These are phyloP conservation scores for Drosophila siamana DNA, from an alignment of 2,888 invertebrate genomes.

Conservation along the genomic window DNA sequence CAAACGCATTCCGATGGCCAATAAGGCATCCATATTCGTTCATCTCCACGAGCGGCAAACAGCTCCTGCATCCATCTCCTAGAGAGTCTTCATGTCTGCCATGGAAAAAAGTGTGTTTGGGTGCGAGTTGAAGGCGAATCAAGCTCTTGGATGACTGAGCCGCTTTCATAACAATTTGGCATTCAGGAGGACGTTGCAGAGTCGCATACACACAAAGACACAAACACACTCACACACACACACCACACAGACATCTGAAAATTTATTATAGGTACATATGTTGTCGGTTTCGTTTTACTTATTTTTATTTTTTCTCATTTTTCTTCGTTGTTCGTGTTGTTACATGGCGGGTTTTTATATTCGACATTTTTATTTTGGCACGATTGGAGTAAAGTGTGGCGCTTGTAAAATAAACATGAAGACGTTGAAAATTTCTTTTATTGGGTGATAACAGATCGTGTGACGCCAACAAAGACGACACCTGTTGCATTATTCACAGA, in stretches of 20 bases:
- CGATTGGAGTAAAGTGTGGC: slow-evolving; percentile 58
- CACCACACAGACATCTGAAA: slow-evolving; percentile 53
- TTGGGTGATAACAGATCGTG: slow-evolving; percentile 62
- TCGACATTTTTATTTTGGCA: slow-evolving; percentile 62
- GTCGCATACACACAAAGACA: slow-evolving; percentile 12
- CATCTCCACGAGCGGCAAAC: background rate
- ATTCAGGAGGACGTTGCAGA: slow-evolving; percentile 52
- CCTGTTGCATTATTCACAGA: slow-evolving; percentile 68
- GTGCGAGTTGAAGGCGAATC: background rate
- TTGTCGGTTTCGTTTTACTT: slow-evolving; percentile 14
- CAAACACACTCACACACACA: no score
- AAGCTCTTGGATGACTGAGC: slow-evolving; percentile 17
- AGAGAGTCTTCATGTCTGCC: background rate
- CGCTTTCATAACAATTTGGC: slow-evolving; percentile 65
- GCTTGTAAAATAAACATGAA: slow-evolving; percentile 59
- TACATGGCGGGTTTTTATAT: background rate
- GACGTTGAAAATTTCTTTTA: slow-evolving; percentile 64
- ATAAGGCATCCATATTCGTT: slow-evolving; percentile 11
- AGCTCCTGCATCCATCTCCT: background rate
- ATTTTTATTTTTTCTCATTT: slow-evolving; percentile 22
- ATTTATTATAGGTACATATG: slow-evolving; percentile 39
- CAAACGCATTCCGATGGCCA: slow-evolving; percentile 35
- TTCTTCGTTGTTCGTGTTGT: slow-evolving; percentile 2
- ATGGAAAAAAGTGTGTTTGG: background rate
- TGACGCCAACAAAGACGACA: slow-evolving; percentile 51